These are phyloP conservation scores for Coregonus clupeaformis DNA, from an alignment of 2,113 vertebrate genomes.

Conservation along the genomic window DNA sequence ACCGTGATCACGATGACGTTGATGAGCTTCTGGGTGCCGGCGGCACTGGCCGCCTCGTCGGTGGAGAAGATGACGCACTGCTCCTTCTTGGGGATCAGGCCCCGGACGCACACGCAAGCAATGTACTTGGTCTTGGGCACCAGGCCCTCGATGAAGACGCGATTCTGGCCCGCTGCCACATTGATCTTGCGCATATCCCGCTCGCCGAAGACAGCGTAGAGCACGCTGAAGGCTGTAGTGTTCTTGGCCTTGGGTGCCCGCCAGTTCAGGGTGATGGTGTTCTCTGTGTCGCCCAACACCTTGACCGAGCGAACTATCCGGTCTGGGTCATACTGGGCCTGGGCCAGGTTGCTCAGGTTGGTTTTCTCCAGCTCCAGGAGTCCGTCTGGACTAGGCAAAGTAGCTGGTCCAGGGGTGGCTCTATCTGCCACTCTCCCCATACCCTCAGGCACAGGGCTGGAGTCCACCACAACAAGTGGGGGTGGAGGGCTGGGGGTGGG, in stretches of 20 bases:
- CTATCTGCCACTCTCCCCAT: slow-evolving; percentile 53
- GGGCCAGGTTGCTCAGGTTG: slow-evolving; percentile 75
- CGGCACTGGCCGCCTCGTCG: slow-evolving; percentile 85
- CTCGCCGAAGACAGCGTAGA: slow-evolving; percentile 90
- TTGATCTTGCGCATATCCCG: slow-evolving; percentile 85
- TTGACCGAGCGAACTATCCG: slow-evolving; percentile 84
- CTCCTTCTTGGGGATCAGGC: slow-evolving; percentile 88
- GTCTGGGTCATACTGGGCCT: slow-evolving; percentile 78
- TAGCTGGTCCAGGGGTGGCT: slow-evolving; percentile 52
- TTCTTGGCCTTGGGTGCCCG: slow-evolving; percentile 84
- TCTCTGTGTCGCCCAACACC: slow-evolving; percentile 90
- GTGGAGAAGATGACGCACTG: slow-evolving; percentile 97
- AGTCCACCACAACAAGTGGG: background rate
- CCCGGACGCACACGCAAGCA: slow-evolving; percentile 86
- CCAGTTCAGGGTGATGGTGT: slow-evolving; percentile 90
- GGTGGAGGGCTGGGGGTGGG: slow-evolving; percentile 57
- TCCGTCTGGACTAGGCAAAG: slow-evolving; percentile 55
- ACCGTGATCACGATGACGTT: slow-evolving; percentile 95
- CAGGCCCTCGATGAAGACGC: slow-evolving; percentile 83
- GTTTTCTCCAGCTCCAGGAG: slow-evolving; percentile 72
- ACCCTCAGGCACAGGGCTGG: too few relatives aligned
- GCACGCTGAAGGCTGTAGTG: slow-evolving; percentile 83
- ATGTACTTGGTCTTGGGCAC: slow-evolving; percentile 93
- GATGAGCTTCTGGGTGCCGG: slow-evolving; percentile 91
- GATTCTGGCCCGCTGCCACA: slow-evolving; percentile 84